Evolutionary conservation across 2,797 vertebrate genomes (phyloP).

Genomic region (Moxostoma hubbsi): DNA sequence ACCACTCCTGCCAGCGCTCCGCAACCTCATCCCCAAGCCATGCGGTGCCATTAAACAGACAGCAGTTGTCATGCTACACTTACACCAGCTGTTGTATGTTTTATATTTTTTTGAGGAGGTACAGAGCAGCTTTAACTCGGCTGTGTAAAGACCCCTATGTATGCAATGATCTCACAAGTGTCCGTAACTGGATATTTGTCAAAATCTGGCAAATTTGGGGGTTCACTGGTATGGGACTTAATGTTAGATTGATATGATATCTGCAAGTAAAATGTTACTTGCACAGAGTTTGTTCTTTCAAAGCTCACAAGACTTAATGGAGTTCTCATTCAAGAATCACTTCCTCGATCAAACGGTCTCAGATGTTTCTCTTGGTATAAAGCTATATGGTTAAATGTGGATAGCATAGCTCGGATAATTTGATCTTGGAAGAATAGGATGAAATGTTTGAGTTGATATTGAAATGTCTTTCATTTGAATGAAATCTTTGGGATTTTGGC

Average conservation of each 20-base stretch:
- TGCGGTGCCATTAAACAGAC: constrained; percentile 52
- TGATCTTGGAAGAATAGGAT: too few species aligned
- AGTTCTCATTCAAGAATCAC: not conserved
- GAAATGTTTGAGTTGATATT: too few species aligned
- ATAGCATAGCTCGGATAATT: too few species aligned
- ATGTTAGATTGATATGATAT: too few species aligned
- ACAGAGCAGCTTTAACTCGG: too few species aligned
- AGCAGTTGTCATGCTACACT: constrained; percentile 49
- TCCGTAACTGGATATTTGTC: not conserved
- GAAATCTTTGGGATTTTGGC: too few species aligned
- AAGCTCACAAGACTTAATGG: not conserved
- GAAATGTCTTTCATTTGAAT: too few species aligned
- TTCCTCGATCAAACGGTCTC: not conserved
- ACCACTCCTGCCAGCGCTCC: constrained; percentile 37
- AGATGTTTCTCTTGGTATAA: not conserved
- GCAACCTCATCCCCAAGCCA: constrained; percentile 50
- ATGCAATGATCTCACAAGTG: not conserved
- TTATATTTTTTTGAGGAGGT: too few species aligned
- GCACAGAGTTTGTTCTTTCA: not conserved
- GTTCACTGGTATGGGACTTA: too few species aligned
- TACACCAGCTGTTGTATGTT: constrained; percentile 55
- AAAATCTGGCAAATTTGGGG: not conserved
- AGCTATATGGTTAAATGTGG: too few species aligned
- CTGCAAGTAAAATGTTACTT: too few species aligned
- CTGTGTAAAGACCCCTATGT: too few species aligned